Evolutionary conservation across 1,140 invertebrate genomes (phyloP).

Genomic region (Hyles vespertilio): DNA sequence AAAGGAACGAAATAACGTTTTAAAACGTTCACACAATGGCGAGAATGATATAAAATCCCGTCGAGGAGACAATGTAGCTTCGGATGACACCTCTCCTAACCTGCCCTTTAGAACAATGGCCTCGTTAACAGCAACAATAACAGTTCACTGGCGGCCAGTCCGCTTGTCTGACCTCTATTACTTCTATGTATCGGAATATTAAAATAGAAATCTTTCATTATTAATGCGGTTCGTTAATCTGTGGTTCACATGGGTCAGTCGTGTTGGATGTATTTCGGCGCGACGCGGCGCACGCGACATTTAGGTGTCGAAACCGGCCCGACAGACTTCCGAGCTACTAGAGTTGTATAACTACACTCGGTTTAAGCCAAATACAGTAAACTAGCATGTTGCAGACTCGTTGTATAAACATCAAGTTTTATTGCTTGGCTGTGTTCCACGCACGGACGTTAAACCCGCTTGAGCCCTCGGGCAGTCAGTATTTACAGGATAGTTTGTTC

Average conservation of each 20-base stretch:
- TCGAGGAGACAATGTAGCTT: slow-evolving; percentile 48
- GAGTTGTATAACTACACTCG: slow-evolving; percentile 14
- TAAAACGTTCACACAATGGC: slow-evolving; percentile 14
- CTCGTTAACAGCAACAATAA: slow-evolving; percentile 64
- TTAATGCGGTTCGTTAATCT: slow-evolving; percentile 5
- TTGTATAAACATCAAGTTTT: slow-evolving; percentile 71
- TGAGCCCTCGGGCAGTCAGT: slow-evolving; percentile 40
- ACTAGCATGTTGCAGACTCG: slow-evolving; percentile 51
- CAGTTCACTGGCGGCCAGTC: slow-evolving; percentile 32
- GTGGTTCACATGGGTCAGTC: not conserved
- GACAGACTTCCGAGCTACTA: slow-evolving; percentile 8
- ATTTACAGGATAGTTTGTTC: slow-evolving; percentile 58
- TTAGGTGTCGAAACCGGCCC: slow-evolving; percentile 27
- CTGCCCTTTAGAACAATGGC: slow-evolving; percentile 45
- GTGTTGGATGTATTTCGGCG: slow-evolving; percentile 15
- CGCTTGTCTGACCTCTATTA: slow-evolving; percentile 26
- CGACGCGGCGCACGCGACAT: slow-evolving; percentile 17
- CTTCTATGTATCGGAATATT: slow-evolving; percentile 41
- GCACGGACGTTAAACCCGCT: slow-evolving; percentile 56
- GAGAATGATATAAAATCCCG: slow-evolving; percentile 41
- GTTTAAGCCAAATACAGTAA: slow-evolving; percentile 43
- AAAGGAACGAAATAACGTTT: too few species aligned
- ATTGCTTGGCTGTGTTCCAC: slow-evolving; percentile 72
- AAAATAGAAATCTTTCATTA: slow-evolving; percentile 37
- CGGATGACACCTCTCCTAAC: slow-evolving; percentile 45